Conservation (phyloP, 2,888 invertebrate genomes). For the Xestobium rufovillosum region DNA sequence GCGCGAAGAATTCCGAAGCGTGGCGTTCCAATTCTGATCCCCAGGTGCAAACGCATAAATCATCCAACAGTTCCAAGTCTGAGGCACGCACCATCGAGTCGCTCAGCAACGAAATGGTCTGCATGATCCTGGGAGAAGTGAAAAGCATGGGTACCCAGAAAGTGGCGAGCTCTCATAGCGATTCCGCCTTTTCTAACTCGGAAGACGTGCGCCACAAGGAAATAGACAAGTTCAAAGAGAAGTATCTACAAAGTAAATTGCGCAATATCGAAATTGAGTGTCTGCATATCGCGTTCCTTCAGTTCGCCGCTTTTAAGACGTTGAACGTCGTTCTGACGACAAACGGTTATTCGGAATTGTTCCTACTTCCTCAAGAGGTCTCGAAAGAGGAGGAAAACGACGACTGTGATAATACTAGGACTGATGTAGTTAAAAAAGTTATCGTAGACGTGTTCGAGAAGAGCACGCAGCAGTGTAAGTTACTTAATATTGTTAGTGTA, state of each 20-base stretch:
- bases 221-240: conserved; percentile 18
- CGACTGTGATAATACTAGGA: conserved; percentile 10
- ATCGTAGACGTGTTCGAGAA: conserved; percentile 43
- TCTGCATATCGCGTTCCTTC: conserved; percentile 46
- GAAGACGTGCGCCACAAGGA: not conserved
- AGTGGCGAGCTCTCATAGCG: conserved; percentile 26
- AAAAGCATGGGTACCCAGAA: conserved; percentile 41
- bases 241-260: conserved; percentile 37
- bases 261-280: conserved; percentile 43
- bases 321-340: conserved; percentile 47
- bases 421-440: conserved; percentile 35
- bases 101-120: conserved; percentile 46
- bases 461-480: conserved; percentile 43
- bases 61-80: conserved; percentile 15
- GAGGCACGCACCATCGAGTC: conserved; percentile 41
- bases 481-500: conserved; percentile 42
- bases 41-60: conserved; percentile 25
- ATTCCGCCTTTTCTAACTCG: conserved; percentile 14
- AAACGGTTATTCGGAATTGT: conserved; percentile 48
- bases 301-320: conserved; percentile 51
- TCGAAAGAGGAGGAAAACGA: conserved; percentile 18
- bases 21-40: conserved; percentile 33
- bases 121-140: conserved; percentile 48
- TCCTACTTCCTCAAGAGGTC: conserved; percentile 44
- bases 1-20: conserved; percentile 23